These are phyloP conservation scores for Bembecia ichneumoniformis DNA, from an alignment of 2,888 invertebrate species.

Conservation along the genomic window DNA sequence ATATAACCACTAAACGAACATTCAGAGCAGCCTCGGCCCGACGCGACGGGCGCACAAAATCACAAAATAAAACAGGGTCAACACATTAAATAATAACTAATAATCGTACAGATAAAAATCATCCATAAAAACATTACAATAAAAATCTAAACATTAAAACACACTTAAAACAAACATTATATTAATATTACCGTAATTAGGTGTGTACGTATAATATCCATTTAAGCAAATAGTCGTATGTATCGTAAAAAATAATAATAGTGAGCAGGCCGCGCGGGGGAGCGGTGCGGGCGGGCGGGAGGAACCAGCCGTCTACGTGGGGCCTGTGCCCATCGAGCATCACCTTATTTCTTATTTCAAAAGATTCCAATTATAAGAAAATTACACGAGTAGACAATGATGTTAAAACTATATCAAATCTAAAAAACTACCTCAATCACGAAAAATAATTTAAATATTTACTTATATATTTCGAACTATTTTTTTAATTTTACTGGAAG, in stretches of 20 bases:
- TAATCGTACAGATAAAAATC: constrained; percentile 73
- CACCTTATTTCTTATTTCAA: too few species aligned
- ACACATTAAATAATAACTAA: constrained; percentile 73
- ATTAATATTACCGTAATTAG: constrained; percentile 72
- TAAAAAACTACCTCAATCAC: too few species aligned
- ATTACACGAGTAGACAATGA: too few species aligned
- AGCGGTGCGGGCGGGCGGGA: constrained; percentile 34
- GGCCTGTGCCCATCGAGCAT: too few species aligned
- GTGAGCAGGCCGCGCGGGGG: constrained; percentile 62
- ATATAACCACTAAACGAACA: constrained; percentile 57
- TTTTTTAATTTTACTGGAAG: too few species aligned
- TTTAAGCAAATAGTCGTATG: constrained; percentile 71
- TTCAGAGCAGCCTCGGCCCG: constrained; percentile 63
- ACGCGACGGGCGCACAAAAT: constrained; percentile 52
- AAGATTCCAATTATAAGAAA: too few species aligned
- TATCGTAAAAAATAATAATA: constrained; percentile 64
- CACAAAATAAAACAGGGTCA: constrained; percentile 69
- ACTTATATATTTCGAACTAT: too few species aligned
- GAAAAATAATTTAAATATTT: too few species aligned
- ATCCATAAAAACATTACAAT: constrained; percentile 74
- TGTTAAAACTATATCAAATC: too few species aligned
- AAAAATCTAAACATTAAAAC: constrained; percentile 74
- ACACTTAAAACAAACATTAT: constrained; percentile 74
- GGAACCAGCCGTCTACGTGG: constrained; percentile 6
- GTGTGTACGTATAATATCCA: constrained; percentile 70